A percentile compares a stretch with the other conserved stretches of the same genome.
phyloP scores from a whole-genome alignment of 2,113 vertebrate genomes.

The Tautogolabrus adspersus region DNA sequence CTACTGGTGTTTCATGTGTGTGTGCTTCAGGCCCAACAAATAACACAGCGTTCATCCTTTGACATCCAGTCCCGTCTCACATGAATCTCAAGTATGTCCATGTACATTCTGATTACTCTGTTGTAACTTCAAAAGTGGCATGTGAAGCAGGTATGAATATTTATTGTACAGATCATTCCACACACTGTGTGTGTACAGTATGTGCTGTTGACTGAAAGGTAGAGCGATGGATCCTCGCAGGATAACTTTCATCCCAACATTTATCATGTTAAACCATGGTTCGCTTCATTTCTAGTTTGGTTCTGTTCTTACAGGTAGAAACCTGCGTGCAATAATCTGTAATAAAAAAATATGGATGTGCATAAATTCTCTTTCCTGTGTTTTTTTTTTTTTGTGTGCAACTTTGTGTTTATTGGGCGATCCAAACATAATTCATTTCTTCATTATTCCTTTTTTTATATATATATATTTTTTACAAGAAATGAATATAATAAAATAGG shows the following conservation, averaged over 20 bases:
- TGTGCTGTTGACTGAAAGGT: slow-evolving; percentile 14
- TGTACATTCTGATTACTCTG: slow-evolving; percentile 34
- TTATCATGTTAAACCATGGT: slow-evolving; percentile 37
- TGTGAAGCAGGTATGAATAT: slow-evolving; percentile 50
- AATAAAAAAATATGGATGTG: slow-evolving; percentile 53
- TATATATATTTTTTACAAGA: no score
- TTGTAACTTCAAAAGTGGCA: slow-evolving; percentile 39
- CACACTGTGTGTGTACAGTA: slow-evolving; percentile 65
- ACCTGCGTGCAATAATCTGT: slow-evolving; percentile 64
- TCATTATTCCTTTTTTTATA: no score
- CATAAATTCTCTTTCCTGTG: not conserved
- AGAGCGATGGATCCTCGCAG: slow-evolving; percentile 26
- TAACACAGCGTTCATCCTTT: slow-evolving; percentile 4
- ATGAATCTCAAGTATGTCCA: slow-evolving; percentile 21
- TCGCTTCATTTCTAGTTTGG: slow-evolving; percentile 21
- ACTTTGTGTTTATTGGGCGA: not conserved
- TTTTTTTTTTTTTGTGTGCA: not conserved
- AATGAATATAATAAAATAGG: no score
- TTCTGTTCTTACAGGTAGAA: slow-evolving; percentile 59
- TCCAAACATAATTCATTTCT: no score
- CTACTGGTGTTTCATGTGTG: slow-evolving; percentile 25
- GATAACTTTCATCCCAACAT: slow-evolving; percentile 17
- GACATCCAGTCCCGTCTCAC: slow-evolving; percentile 7
- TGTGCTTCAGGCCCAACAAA: slow-evolving; percentile 20
- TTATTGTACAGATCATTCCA: slow-evolving; percentile 67